Percentiles rank a stretch among this genome's conserved stretches.
These are phyloP conservation scores for Diplodus puntazzo DNA, from an alignment of 2,797 vertebrate genomes.

Conservation along the genomic window DNA sequence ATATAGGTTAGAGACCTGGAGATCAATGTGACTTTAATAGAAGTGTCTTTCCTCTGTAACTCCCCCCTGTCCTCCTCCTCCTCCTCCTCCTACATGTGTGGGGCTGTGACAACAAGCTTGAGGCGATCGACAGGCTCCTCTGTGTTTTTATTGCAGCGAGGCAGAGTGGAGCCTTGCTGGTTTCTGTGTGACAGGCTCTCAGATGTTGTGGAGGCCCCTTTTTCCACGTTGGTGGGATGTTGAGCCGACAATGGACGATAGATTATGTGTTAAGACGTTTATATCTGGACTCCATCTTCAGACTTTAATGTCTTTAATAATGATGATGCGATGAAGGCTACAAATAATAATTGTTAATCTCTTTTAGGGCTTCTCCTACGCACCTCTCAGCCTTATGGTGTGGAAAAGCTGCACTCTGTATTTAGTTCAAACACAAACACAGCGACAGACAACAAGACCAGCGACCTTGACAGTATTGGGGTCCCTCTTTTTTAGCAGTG, in stretches of 20 bases:
- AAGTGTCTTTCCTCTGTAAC: conserved; percentile 20
- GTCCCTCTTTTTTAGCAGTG: no score
- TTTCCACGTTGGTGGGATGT: conserved; percentile 69
- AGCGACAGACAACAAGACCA: background rate
- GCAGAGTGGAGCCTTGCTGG: conserved; percentile 59
- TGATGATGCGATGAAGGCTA: background rate
- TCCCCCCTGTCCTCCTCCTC: conserved; percentile 44
- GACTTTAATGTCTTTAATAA: conserved; percentile 39
- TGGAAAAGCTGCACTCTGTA: background rate
- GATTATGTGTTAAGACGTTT: conserved; percentile 25
- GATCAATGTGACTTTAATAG: conserved; percentile 31
- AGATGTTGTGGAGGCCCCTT: conserved; percentile 59
- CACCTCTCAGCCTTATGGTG: no score
- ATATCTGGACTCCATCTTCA: conserved; percentile 40
- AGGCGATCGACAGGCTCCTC: conserved; percentile 29
- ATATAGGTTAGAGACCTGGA: conserved; percentile 4
- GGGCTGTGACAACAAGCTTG: conserved; percentile 57
- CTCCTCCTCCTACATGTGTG: conserved; percentile 60
- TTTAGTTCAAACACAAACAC: background rate
- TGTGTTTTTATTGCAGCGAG: conserved; percentile 56
- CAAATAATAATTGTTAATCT: background rate
- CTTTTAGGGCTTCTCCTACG: no score
- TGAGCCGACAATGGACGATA: conserved; percentile 10
- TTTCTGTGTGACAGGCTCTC: conserved; percentile 59
- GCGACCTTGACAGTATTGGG: no score